Base-by-base conservation (phyloP, 1,140 invertebrate species). In the Aphidius ervi region DNA sequence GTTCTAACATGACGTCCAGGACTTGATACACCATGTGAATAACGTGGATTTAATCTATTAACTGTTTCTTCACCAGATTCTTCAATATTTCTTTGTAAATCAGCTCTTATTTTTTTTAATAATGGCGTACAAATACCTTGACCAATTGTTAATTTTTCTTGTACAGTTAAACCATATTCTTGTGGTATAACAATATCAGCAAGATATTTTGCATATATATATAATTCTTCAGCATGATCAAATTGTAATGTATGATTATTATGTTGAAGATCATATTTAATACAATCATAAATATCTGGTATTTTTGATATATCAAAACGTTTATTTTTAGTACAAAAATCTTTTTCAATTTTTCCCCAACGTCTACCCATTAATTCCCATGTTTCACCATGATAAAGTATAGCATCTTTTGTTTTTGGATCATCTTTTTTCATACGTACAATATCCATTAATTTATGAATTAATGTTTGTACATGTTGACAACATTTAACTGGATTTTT, bases 251-350 rank as follows among this genome's bases (percentile, higher is more conserved):
- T 94, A 73, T 95, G 90, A 71, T 96, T 92, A 78, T 99, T 99
- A 73, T 99, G 98, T 71, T 99, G 97, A 61, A 99, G 77, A 81
- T 99, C 97, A 74, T 97, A 99, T 72, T 99, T 99, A 66, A 99
- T 99, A 74, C 97, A 99, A 81, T 99, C 98, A 73, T 99, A 99
- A 65, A 99, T 99, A 76, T 99, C 98, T 0, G 98, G 97, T 63
- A 99, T 96, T 82, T 99, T 99, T 1, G 95, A 98, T 66, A 99
- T 99, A 74, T 99, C 97, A 81, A 94, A 99, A 16, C 87, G 85
- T 62, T 92, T 93, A 67, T 88, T 88, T 78, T 97, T 98, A 0
- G 90, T 91, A 68, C 89, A 93, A 73, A 99, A 99, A 77, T 99
- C 98, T 77, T 99, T 98, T 71, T 99, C 94, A 53, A 99, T 92